Evolutionary conservation across 2,797 vertebrate species (phyloP).

Genomic region (Argentina silus): DNA sequence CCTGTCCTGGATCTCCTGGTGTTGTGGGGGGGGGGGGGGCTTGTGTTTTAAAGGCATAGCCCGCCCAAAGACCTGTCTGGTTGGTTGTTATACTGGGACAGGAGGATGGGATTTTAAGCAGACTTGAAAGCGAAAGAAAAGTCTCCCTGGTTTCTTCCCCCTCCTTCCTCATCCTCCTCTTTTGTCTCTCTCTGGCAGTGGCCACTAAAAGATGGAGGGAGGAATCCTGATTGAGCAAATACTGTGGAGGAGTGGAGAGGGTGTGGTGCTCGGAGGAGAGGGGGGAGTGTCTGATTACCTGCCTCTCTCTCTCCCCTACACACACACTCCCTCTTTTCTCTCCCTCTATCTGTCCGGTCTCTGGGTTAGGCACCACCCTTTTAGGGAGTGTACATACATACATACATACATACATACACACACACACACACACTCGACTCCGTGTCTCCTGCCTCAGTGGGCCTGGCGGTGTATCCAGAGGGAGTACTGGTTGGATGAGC

Average conservation of each 20-base stretch:
- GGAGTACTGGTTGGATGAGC: not conserved
- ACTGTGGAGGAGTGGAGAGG: conserved; percentile 1
- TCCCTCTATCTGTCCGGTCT: not conserved
- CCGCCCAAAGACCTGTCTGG: not conserved
- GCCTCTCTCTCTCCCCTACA: conserved; percentile 8
- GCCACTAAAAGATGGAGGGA: not conserved
- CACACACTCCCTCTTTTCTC: conserved; percentile 4
- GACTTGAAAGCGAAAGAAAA: not conserved
- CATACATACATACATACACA: not conserved
- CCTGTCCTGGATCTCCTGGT: not conserved
- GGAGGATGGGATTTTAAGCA: not conserved
- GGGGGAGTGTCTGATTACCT: not conserved
- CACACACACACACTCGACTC: not conserved
- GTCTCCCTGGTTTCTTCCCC: not conserved
- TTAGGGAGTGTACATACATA: conserved; percentile 33
- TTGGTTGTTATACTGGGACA: not conserved
- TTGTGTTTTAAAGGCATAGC: not conserved
- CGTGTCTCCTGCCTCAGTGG: not conserved
- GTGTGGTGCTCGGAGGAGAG: not conserved
- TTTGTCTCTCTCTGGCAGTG: not conserved
- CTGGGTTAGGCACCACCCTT: conserved; percentile 35
- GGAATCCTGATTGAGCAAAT: conserved; percentile 2
- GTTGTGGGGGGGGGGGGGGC: not conserved
- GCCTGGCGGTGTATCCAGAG: not conserved
- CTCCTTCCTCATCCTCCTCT: not conserved